Evolutionary conservation across 2,888 invertebrate species (phyloP).

Genomic region (Papilio gigon): DNA sequence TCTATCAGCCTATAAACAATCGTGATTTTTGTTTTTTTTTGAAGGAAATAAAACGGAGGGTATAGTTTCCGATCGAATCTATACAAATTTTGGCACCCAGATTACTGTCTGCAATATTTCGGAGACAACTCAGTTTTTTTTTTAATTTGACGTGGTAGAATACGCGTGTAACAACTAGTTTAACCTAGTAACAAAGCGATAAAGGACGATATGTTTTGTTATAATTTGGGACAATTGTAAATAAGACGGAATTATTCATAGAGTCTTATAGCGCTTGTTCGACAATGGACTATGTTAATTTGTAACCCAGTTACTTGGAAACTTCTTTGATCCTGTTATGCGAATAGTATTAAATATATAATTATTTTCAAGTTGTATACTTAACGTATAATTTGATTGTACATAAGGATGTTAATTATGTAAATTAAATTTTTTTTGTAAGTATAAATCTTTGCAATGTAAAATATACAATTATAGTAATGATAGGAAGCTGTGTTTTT

Average conservation of each 20-base stretch:
- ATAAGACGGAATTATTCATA: constrained; percentile 34
- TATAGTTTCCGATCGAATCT: no score
- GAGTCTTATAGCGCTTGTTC: constrained; percentile 22
- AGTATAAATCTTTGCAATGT: not conserved
- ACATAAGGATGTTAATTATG: constrained; percentile 14
- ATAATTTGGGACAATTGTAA: constrained; percentile 12
- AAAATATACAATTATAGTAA: not conserved
- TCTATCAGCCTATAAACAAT: no score
- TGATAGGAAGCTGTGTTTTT: not conserved
- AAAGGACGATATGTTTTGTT: not conserved
- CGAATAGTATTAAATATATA: constrained; percentile 22
- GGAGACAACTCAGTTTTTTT: no score
- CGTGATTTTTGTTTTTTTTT: no score
- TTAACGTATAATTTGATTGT: constrained; percentile 15
- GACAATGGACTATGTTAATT: constrained; percentile 38
- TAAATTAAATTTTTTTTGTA: constrained; percentile 20
- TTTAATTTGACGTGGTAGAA: no score
- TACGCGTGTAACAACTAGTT: no score
- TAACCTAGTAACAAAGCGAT: not conserved
- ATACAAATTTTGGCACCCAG: no score
- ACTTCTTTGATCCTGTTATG: constrained; percentile 32
- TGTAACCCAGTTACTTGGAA: constrained; percentile 39
- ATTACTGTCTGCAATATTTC: no score
- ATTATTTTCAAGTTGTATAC: constrained; percentile 26
- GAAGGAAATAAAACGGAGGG: no score